Percentiles rank a stretch among this genome's conserved stretches.
phyloP scores from a whole-genome alignment of 2,113 vertebrate genomes.

The Lonchura striata region DNA sequence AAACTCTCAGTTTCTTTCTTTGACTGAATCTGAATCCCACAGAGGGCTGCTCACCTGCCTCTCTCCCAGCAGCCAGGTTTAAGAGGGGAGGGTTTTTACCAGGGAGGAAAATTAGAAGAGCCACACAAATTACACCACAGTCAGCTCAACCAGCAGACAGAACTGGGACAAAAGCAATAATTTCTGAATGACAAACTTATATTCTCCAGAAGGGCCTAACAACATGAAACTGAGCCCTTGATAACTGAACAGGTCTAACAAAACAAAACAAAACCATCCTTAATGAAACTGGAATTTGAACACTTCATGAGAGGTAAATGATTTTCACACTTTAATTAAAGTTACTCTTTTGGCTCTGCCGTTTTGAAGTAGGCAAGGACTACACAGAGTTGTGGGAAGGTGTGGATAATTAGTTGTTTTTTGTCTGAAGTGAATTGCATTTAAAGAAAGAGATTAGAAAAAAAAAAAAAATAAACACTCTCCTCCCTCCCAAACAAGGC shows the following conservation, averaged over 20 bases:
- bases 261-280: not conserved
- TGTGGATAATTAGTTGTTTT: not conserved
- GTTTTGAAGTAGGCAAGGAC: not conserved
- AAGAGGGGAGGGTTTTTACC: not conserved
- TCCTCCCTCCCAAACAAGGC: rapidly evolving
- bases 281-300: not conserved
- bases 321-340: not conserved
- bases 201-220: not conserved
- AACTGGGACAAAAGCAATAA: not conserved
- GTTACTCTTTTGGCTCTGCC: not conserved
- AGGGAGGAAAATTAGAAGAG: not conserved
- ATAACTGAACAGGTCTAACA: not conserved
- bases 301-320: not conserved
- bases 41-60: not conserved
- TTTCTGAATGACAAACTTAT: not conserved
- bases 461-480: not conserved
- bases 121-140: not conserved
- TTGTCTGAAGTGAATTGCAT: not conserved
- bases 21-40: too few species aligned
- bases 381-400: not conserved
- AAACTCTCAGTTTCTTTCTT: too few species aligned
- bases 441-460: not conserved
- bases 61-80: not conserved
- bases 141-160: not conserved
- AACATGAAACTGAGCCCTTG: not conserved